Evolutionary conservation across 2,888 invertebrate genomes (phyloP).

Genomic region (Automeris io): DNA sequence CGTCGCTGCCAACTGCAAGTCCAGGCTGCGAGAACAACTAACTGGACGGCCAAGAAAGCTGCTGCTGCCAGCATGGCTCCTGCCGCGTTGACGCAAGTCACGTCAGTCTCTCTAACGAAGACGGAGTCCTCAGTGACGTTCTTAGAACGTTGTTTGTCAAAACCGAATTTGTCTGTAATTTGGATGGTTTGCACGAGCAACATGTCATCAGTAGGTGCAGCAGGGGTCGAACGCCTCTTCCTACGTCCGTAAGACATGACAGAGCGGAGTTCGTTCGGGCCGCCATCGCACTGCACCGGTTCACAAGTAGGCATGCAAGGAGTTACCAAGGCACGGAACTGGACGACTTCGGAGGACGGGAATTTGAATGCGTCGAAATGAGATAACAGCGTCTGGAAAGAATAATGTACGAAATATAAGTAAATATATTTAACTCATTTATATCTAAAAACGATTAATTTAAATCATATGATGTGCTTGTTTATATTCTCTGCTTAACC

Average conservation of each 20-base stretch:
- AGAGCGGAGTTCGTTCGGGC: conserved; percentile 88
- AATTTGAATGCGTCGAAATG: conserved; percentile 98
- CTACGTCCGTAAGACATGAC: conserved; percentile 90
- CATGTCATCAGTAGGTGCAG: conserved; percentile 83
- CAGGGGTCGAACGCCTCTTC: conserved; percentile 82
- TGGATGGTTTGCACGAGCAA: conserved; percentile 93
- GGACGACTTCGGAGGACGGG: conserved; percentile 95
- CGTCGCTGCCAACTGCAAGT: conserved; percentile 91
- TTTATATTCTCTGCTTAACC: too few relatives aligned
- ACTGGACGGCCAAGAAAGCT: conserved; percentile 90
- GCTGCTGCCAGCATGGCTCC: conserved; percentile 91
- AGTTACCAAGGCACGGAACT: conserved; percentile 96
- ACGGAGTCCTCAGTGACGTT: conserved; percentile 83
- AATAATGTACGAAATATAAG: conserved; percentile 11
- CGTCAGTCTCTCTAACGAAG: conserved; percentile 80
- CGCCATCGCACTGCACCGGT: conserved; percentile 93
- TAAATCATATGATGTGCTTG: too few relatives aligned
- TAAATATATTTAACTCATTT: too few relatives aligned
- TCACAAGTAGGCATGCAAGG: conserved; percentile 96
- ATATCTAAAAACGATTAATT: too few relatives aligned
- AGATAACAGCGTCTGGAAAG: conserved; percentile 85
- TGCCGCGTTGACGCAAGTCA: conserved; percentile 84
- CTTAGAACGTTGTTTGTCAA: conserved; percentile 82
- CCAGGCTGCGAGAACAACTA: conserved; percentile 92
- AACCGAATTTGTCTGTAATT: conserved; percentile 94